Base-by-base conservation (phyloP, 2,113 vertebrate genomes). In the Ranitomeya imitator region DNA sequence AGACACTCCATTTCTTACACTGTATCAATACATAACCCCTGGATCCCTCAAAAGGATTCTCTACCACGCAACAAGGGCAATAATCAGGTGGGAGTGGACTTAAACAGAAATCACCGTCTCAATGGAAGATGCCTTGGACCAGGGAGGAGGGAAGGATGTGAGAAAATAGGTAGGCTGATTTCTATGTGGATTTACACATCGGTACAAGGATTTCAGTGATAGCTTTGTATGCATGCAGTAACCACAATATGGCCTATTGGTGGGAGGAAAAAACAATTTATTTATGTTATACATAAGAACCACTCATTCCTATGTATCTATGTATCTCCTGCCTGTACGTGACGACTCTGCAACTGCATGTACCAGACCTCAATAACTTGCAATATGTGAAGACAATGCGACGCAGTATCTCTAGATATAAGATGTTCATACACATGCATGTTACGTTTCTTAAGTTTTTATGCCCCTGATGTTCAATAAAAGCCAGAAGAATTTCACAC, bases 331-430 rank as follows among this genome's bases (percentile, higher is more conserved):
- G 37, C 80, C 18, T 51, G 31, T 65, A 16, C 60, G 14, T 37
- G 31, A 63, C 15, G 31, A 52, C n/a, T 83, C 60, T 45, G 26
- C 26, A 59, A 7, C 31, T 83, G 60, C 31, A 19, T 84, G 82
- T 55, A 65, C 51, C 10, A 69, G 21, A 84, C 65, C 71, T 71
- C 37, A 45, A 65, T 51, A 83, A 83, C 80, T 82, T 82, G 59
- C 57, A 45, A 19, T 45, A 60, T 65, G 80, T 63, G 60, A 31
- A 45, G 21, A 84, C 51, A 71, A 55, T 52, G 55, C 37, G 63
- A 71, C 82, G 14, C 18, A 83, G 18, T 14, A 69, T 54, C 55
- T 84, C 60, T 6, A 65, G 31, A n/a, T 69, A 6, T 52, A 54
- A 63, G 21, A 71, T n/a, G 31, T 9, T 71, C 12, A 52, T 13